Percentiles rank a stretch among this genome's conserved stretches.
Evolutionary conservation across 1,140 invertebrate species (phyloP).

Genomic region (Trichonephila inaurata): DNA sequence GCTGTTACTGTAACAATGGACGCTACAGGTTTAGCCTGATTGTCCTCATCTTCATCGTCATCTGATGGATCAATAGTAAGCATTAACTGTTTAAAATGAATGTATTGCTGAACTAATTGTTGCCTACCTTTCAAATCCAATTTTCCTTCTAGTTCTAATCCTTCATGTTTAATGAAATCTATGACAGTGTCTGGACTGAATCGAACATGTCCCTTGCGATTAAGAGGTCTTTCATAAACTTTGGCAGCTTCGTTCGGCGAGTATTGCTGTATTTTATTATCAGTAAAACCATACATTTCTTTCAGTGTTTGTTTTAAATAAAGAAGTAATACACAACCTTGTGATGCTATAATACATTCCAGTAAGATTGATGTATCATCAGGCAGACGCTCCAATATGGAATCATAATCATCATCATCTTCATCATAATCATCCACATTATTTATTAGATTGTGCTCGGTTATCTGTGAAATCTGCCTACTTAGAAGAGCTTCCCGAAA

Average conservation of each 20-base stretch:
- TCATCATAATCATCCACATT: slow-evolving; percentile 89
- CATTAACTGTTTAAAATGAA: slow-evolving; percentile 94
- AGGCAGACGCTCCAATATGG: slow-evolving; percentile 88
- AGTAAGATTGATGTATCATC: slow-evolving; percentile 88
- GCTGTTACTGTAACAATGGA: not conserved
- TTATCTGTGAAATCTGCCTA: not conserved
- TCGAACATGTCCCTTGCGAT: slow-evolving; percentile 87
- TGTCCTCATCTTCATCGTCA: slow-evolving; percentile 86
- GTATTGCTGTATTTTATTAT: slow-evolving; percentile 97
- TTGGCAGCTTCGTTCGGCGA: slow-evolving; percentile 97
- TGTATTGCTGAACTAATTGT: slow-evolving; percentile 91
- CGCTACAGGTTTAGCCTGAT: slow-evolving; percentile 38
- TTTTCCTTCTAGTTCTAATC: slow-evolving; percentile 77
- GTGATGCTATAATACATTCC: slow-evolving; percentile 92
- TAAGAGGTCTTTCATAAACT: slow-evolving; percentile 96
- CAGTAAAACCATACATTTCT: slow-evolving; percentile 95
- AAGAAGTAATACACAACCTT: slow-evolving; percentile 94
- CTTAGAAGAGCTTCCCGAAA: slow-evolving; percentile 79
- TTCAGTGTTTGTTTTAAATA: slow-evolving; percentile 97
- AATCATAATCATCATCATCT: slow-evolving; percentile 87
- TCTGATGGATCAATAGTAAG: slow-evolving; percentile 94
- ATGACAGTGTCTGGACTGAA: slow-evolving; percentile 95
- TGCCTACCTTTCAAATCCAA: slow-evolving; percentile 86
- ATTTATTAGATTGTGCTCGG: slow-evolving; percentile 50
- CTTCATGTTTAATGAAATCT: slow-evolving; percentile 81